Evolutionary conservation across 2,797 vertebrate species (phyloP), one percentile per base, ranked within the genome.

Genomic region (Phalanger gymnotis): DNA sequence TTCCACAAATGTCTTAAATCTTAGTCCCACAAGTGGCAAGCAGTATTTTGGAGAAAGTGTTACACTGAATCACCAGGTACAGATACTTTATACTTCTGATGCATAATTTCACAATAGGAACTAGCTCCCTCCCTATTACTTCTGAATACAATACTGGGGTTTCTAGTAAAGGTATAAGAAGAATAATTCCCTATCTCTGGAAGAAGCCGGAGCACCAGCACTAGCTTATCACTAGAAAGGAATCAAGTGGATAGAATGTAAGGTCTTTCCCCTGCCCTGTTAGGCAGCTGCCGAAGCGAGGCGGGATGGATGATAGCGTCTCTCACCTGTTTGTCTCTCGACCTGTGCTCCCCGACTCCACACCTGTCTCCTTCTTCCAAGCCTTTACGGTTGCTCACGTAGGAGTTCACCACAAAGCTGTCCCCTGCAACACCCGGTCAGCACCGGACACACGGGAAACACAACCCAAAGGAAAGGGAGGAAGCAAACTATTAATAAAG

Each of bases 331-430:
- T 98, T 98, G 98, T 98, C 98, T 98, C 99, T 98, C 73, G 98
- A 96, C 96, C 98, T 98, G 95, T 97, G 98, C 81, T 99, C 99
- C 51, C 97, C 57, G 56, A 58, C 90, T 55, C 54, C 7, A 95
- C 98, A 98, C 93, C 98, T 96, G 96, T 99, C 99, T 54, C 98
- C 98, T 96, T 99, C 99, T 98, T 99, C 99, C 96, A 98, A 97
- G 98, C 99, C 99, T 98, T 98, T 98, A 96, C 98, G 97, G 92
- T 95, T 91, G n/a, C 98, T 98, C 87, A 98, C 97, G 97, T 98
- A 98, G 47, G 98, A 98, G 91, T 99, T 99, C 97, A 98, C 99
- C 55, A 98, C 99, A 98, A 99, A 99, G 98, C 99, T 99, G 98
- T 99, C 99, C 96, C 99, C 99, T 99, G 94, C 10, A 92, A 66